A percentile compares a stretch with the other conserved stretches of the same genome.
These are phyloP conservation scores for Tor tambroides DNA, from an alignment of 2,113 vertebrate species.

Conservation along the genomic window DNA sequence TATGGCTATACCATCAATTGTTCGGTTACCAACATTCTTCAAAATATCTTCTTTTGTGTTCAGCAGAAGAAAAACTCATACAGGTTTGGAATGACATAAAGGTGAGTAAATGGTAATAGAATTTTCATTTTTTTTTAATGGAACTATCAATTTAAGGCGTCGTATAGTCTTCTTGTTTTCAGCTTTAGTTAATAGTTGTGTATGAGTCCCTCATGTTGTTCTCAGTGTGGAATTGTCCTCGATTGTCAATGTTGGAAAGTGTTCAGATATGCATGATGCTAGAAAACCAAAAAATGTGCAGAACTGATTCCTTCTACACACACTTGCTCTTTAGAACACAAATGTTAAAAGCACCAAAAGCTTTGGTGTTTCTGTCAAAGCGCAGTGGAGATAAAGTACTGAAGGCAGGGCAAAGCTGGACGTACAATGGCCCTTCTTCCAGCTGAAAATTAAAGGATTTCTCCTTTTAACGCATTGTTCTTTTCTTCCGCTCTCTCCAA, in stretches of 20 bases:
- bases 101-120: neutral
- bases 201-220: neutral
- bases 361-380: conserved; percentile 43
- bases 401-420: conserved; percentile 45
- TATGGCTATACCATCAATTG: too few species aligned
- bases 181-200: too few species aligned
- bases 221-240: neutral
- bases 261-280: too few species aligned
- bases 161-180: too few species aligned
- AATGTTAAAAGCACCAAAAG: neutral
- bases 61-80: neutral
- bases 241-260: too few species aligned
- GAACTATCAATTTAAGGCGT: too few species aligned
- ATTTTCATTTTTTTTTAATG: too few species aligned
- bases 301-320: neutral
- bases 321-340: conserved; percentile 13
- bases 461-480: conserved; percentile 48
- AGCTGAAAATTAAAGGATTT: conserved; percentile 49
- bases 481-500: conserved; percentile 51
- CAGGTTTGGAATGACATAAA: neutral
- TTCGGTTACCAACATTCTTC: too few species aligned
- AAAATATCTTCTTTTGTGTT: too few species aligned
- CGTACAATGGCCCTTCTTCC: conserved; percentile 43
- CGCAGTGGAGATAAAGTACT: conserved; percentile 20
- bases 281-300: neutral